Evolutionary conservation across 2,888 invertebrate genomes (phyloP).

Genomic region (Aphidius colemani): DNA sequence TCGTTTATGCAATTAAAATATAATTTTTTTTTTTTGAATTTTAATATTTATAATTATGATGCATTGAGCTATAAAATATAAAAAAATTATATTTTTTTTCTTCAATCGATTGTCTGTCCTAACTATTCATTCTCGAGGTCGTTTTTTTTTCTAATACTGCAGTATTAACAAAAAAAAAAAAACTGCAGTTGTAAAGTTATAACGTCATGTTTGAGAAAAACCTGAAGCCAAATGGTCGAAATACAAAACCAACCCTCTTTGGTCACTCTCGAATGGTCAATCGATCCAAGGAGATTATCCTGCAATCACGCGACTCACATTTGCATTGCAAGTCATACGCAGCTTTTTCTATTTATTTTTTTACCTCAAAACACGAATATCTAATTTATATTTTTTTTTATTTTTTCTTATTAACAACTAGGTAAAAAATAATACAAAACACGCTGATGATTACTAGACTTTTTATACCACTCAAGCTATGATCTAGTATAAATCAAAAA

Average conservation of each 20-base stretch:
- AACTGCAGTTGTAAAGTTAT: conserved; percentile 37
- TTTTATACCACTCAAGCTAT: not conserved
- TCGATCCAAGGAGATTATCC: conserved; percentile 41
- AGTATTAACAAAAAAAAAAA: conserved; percentile 14
- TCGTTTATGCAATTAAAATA: no score
- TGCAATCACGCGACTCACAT: conserved; percentile 41
- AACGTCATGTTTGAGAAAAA: conserved; percentile 10
- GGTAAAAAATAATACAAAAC: conserved; percentile 4
- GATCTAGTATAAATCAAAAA: not conserved
- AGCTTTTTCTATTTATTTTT: conserved; percentile 6
- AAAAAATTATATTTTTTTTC: not conserved
- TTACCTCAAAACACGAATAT: not conserved
- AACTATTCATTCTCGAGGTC: conserved; percentile 11
- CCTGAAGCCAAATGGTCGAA: not conserved
- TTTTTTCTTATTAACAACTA: conserved; percentile 2
- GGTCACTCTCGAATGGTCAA: conserved; percentile 29
- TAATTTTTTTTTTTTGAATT: no score
- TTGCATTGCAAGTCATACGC: conserved; percentile 1
- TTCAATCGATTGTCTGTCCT: conserved; percentile 5
- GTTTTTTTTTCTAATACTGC: not conserved
- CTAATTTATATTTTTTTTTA: conserved; percentile 6
- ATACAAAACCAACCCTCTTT: not conserved
- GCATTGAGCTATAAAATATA: not conserved
- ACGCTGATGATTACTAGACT: not conserved
- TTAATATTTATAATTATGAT: no score